Percentiles rank a stretch among this genome's conserved stretches.
Conservation (phyloP, 2,888 invertebrate species). For the Drosophila paramelanica region DNA sequence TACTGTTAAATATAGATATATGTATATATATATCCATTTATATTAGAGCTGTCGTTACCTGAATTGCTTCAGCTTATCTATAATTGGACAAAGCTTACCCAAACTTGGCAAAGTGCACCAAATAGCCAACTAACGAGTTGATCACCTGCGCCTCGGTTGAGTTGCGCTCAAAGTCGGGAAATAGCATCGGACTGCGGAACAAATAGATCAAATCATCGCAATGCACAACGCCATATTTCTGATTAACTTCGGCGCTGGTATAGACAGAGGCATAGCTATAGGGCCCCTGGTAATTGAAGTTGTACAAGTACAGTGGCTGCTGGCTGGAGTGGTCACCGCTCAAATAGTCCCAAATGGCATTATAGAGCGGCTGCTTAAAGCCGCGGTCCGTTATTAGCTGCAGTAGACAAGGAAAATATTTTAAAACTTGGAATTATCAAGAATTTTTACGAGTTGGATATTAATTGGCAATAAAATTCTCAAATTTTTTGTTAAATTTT, state of each 20-base stretch:
- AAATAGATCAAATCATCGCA: conserved; percentile 86
- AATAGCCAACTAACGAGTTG: conserved; percentile 83
- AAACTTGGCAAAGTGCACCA: conserved; percentile 85
- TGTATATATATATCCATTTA: too few relatives aligned
- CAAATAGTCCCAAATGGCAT: conserved; percentile 75
- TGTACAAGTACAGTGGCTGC: conserved; percentile 85
- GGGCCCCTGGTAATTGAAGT: conserved; percentile 85
- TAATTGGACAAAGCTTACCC: conserved; percentile 81
- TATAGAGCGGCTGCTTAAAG: conserved; percentile 85
- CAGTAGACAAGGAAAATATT: conserved; percentile 1
- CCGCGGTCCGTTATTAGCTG: conserved; percentile 86
- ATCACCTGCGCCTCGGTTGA: conserved; percentile 83
- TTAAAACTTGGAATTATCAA: too few relatives aligned
- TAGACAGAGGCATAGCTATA: conserved; percentile 85
- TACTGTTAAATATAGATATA: conserved; percentile 45
- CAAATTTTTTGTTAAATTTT: too few relatives aligned
- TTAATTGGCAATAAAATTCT: too few relatives aligned
- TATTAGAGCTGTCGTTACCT: not conserved
- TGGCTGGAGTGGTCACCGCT: conserved; percentile 57
- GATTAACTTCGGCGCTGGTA: conserved; percentile 71
- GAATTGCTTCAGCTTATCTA: not conserved
- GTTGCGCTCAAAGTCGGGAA: conserved; percentile 80
- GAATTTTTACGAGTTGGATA: too few relatives aligned
- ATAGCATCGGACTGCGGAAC: conserved; percentile 85
- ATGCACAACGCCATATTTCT: conserved; percentile 85